A percentile compares a stretch with the other conserved stretches of the same genome.
Evolutionary conservation across 2,888 invertebrate species (phyloP).

Genomic region (Diabrotica balteata): DNA sequence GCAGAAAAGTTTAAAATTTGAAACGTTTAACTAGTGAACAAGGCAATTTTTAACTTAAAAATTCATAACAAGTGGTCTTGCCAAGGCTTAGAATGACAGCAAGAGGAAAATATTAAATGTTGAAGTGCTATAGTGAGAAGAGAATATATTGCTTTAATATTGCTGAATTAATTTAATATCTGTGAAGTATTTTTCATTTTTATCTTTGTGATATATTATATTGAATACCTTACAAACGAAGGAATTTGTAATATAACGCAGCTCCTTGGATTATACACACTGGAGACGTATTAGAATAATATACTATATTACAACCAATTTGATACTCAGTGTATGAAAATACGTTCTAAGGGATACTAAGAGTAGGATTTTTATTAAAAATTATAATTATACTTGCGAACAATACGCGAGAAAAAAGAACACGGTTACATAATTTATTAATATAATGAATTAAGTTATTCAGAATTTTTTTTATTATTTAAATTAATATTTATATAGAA

Average conservation of each 20-base stretch:
- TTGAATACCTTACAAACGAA: constrained; percentile 27
- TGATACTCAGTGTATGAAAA: background rate
- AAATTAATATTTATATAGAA: no score
- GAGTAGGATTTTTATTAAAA: no score
- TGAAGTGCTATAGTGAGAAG: constrained; percentile 19
- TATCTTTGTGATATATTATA: constrained; percentile 31
- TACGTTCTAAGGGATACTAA: no score
- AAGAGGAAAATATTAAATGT: constrained; percentile 19
- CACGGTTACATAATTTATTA: no score
- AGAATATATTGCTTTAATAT: constrained; percentile 31
- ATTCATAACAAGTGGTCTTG: constrained; percentile 6
- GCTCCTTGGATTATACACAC: constrained; percentile 23
- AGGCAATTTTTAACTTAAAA: constrained; percentile 4
- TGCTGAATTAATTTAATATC: constrained; percentile 34
- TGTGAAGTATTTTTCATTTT: constrained; percentile 40
- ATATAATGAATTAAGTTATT: no score
- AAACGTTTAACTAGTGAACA: background rate
- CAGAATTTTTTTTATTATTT: no score
- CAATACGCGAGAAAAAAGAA: no score
- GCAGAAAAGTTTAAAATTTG: background rate
- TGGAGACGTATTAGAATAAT: constrained; percentile 21
- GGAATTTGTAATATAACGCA: constrained; percentile 32
- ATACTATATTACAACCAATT: constrained; percentile 11
- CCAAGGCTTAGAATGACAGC: constrained; percentile 10
- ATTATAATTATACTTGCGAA: no score